phyloP scores from a whole-genome alignment of 2,113 vertebrate genomes.

The Arenaria interpres region DNA sequence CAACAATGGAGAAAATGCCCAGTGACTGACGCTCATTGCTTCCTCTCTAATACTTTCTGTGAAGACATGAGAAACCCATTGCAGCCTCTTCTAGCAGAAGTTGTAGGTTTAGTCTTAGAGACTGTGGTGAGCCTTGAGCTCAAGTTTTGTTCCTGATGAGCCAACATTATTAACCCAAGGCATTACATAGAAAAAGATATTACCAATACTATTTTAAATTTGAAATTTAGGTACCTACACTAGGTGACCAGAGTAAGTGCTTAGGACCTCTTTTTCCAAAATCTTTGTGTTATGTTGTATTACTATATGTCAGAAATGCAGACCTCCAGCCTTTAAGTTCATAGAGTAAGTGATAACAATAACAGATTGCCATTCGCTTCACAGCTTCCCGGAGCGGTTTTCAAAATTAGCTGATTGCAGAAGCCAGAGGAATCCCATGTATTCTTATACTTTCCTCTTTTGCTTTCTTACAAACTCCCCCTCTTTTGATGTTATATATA shows the following conservation, averaged over 20 bases:
- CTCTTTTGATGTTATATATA: neutral
- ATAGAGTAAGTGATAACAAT: neutral
- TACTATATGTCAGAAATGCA: neutral
- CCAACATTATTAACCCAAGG: neutral
- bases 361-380: neutral
- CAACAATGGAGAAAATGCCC: neutral
- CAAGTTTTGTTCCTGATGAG: neutral
- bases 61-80: neutral
- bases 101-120: neutral
- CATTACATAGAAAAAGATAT: neutral
- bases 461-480: neutral
- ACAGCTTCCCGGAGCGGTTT: neutral
- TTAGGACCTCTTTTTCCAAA: neutral
- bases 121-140: neutral
- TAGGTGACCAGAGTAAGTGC: neutral
- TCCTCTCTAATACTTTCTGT: neutral
- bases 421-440: neutral
- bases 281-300: neutral
- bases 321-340: neutral
- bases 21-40: neutral
- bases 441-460: neutral
- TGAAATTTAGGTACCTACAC: neutral
- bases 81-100: neutral
- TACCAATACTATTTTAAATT: neutral
- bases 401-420: neutral